Conservation (phyloP, 1,140 invertebrate species). For the Phymastichus coffea region DNA sequence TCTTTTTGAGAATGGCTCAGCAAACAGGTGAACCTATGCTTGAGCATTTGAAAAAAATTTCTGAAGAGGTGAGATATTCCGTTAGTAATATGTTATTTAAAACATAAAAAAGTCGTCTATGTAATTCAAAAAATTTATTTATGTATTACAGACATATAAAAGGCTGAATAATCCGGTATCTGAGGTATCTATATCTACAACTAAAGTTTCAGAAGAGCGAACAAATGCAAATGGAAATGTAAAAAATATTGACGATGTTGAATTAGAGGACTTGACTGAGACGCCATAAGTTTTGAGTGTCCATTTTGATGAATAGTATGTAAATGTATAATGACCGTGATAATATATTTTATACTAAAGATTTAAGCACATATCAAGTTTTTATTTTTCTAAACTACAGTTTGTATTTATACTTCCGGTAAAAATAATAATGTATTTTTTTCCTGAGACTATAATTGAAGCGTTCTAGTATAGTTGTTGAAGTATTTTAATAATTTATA, state of each 20-base stretch:
- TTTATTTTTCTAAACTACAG: too few relatives aligned
- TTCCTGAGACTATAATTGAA: too few relatives aligned
- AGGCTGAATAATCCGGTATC: constrained; percentile 13
- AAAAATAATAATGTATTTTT: too few relatives aligned
- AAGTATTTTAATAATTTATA: too few relatives aligned
- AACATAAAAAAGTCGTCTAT: constrained; percentile 46
- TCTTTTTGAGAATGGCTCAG: constrained; percentile 38
- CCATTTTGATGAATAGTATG: too few relatives aligned
- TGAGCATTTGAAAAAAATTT: constrained; percentile 25
- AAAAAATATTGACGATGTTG: neutral
- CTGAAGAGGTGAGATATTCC: constrained; percentile 16
- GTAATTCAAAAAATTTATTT: constrained; percentile 57
- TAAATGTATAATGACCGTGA: too few relatives aligned
- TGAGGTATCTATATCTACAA: too few relatives aligned
- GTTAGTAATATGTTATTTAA: neutral
- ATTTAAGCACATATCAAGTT: too few relatives aligned
- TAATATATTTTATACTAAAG: too few relatives aligned
- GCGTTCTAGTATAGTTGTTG: too few relatives aligned
- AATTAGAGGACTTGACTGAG: neutral
- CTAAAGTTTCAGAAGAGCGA: neutral
- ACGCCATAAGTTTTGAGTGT: too few relatives aligned
- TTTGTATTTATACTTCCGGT: too few relatives aligned
- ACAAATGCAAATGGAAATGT: constrained; percentile 7
- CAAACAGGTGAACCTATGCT: constrained; percentile 31
- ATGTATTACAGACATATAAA: constrained; percentile 11